These are phyloP conservation scores for Episyrphus balteatus DNA, from an alignment of 1,140 invertebrate species.

Conservation along the genomic window DNA sequence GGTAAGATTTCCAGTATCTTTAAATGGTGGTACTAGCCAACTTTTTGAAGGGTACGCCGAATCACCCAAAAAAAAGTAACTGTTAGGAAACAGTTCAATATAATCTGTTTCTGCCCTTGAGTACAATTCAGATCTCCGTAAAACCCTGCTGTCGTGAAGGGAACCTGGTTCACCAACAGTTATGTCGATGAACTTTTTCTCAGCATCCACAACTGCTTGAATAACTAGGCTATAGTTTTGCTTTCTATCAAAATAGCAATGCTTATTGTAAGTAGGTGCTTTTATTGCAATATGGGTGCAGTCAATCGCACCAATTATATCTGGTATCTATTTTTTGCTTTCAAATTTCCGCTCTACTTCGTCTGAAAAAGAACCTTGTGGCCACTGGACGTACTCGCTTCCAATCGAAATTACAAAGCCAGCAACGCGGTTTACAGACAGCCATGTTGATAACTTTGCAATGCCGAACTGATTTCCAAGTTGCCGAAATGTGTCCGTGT, in stretches of 20 bases:
- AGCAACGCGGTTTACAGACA: not conserved
- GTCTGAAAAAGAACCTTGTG: not conserved
- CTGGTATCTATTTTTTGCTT: no score
- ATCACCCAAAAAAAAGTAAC: constrained; percentile 7
- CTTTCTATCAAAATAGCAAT: not conserved
- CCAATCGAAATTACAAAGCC: not conserved
- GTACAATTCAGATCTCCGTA: constrained; percentile 3
- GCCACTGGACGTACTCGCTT: not conserved
- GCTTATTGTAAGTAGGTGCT: not conserved
- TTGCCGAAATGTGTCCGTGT: not conserved
- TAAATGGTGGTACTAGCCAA: no score
- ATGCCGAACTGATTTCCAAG: not conserved
- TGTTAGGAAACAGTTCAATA: constrained; percentile 1
- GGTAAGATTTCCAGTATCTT: no score
- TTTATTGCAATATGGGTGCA: no score
- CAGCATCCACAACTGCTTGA: constrained; percentile 1
- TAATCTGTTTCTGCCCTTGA: not conserved
- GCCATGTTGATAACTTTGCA: not conserved
- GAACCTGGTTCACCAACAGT: constrained; percentile 1
- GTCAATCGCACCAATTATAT: no score
- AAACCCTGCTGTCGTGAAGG: not conserved
- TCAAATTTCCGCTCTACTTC: no score
- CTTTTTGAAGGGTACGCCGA: no score
- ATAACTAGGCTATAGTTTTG: no score
- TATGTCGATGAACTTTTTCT: constrained; percentile 1